A percentile compares a stretch with the other conserved stretches of the same genome.
Conservation (phyloP, 2,888 invertebrate genomes). For the Eristalinus sepulchralis region DNA sequence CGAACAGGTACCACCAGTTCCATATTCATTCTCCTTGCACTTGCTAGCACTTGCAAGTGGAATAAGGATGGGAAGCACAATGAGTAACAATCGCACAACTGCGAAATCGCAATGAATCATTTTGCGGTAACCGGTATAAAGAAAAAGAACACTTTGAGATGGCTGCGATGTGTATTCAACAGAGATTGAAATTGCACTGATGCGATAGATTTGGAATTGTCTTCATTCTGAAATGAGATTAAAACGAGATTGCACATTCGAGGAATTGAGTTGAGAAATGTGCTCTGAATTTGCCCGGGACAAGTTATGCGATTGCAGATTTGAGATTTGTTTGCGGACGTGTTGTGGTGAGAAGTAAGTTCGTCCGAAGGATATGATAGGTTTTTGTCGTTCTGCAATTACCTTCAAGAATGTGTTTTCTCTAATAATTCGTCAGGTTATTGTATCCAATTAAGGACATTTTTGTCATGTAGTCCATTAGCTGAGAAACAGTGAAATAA, state of each 20-base stretch:
- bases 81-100: not conserved
- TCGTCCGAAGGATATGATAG: no score
- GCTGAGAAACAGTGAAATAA: no score
- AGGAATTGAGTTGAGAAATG: not conserved
- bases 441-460: no score
- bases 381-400: no score
- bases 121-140: not conserved
- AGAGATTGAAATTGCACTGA: not conserved
- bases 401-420: no score
- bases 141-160: not conserved
- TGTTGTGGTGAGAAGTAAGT: no score
- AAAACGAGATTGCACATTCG: not conserved
- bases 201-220: not conserved
- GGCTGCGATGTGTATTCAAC: not conserved
- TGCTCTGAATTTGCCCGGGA: not conserved
- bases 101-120: not conserved
- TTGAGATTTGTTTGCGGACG: no score
- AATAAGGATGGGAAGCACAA: slow-evolving; percentile 10
- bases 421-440: no score
- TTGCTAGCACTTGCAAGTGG: slow-evolving; percentile 11
- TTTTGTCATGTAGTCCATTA: no score
- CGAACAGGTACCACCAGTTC: slow-evolving; percentile 20
- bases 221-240: not conserved
- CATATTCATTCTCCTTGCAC: not conserved
- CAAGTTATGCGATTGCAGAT: no score